These are phyloP conservation scores for Oreotrochilus melanogaster DNA, from an alignment of 2,113 vertebrate species.

Conservation along the genomic window DNA sequence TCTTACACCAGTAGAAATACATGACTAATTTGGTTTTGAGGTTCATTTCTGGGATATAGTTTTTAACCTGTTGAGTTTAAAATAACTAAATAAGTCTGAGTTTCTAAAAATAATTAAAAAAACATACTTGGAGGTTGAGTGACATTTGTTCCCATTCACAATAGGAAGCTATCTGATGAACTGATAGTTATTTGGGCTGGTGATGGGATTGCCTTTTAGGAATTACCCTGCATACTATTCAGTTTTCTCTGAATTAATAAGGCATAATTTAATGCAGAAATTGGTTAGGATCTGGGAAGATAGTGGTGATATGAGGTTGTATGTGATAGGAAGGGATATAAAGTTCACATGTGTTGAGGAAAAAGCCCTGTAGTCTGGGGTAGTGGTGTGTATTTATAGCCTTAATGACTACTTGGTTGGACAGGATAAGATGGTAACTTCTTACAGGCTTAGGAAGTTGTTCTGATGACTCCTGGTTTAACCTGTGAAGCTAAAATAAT, in stretches of 20 bases:
- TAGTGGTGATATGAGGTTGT: neutral
- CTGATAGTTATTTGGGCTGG: neutral
- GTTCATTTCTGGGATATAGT: neutral
- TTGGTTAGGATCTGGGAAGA: neutral
- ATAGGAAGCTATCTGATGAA: neutral
- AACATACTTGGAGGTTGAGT: neutral
- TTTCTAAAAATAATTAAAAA: neutral
- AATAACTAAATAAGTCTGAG: too few species aligned
- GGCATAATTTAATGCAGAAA: neutral
- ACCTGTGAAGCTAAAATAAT: neutral
- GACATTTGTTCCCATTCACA: neutral
- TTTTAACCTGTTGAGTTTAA: neutral
- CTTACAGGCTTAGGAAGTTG: neutral
- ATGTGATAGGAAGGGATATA: neutral
- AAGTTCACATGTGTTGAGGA: neutral
- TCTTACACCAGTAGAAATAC: neutral
- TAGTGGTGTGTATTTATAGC: neutral
- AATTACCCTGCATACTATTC: neutral
- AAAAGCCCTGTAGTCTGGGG: neutral
- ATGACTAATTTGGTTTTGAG: neutral
- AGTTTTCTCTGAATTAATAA: neutral
- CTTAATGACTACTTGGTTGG: neutral
- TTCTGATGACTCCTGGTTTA: neutral
- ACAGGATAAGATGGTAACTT: neutral
- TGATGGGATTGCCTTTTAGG: neutral